These are phyloP conservation scores for Xenopus petersii DNA, from an alignment of 2,797 vertebrate species.

Conservation along the genomic window DNA sequence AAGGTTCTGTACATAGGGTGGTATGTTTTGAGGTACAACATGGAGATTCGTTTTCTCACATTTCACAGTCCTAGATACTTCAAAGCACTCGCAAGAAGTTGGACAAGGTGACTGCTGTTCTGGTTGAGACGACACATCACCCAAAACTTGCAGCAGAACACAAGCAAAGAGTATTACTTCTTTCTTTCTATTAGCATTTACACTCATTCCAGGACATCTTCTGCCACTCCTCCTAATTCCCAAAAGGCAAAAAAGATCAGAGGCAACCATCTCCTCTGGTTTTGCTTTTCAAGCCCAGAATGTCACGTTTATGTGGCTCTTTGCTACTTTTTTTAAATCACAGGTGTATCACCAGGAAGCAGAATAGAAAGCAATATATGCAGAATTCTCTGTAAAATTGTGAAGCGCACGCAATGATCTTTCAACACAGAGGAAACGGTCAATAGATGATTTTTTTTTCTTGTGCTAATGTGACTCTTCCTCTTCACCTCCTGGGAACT, in stretches of 20 bases:
- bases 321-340: background rate
- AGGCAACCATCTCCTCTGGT: conserved; percentile 27
- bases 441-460: background rate
- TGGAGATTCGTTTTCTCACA: conserved; percentile 78
- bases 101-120: conserved; percentile 66
- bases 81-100: conserved; percentile 72
- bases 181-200: conserved; percentile 32
- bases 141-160: conserved; percentile 58
- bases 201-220: background rate
- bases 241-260: conserved; percentile 4
- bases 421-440: background rate
- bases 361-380: background rate
- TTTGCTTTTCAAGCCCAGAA: conserved; percentile 13
- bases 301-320: background rate
- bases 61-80: conserved; percentile 71
- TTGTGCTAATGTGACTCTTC: background rate
- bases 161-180: conserved; percentile 45
- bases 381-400: background rate
- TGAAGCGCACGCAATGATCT: background rate
- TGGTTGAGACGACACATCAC: conserved; percentile 23
- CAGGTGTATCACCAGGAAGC: background rate
- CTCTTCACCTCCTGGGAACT: background rate
- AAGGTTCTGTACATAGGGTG: conserved; percentile 72
- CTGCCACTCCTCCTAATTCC: conserved; percentile 13
- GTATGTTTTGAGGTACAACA: conserved; percentile 74